Conservation (phyloP, 2,797 vertebrate genomes). For the Malurus leucopterus region DNA sequence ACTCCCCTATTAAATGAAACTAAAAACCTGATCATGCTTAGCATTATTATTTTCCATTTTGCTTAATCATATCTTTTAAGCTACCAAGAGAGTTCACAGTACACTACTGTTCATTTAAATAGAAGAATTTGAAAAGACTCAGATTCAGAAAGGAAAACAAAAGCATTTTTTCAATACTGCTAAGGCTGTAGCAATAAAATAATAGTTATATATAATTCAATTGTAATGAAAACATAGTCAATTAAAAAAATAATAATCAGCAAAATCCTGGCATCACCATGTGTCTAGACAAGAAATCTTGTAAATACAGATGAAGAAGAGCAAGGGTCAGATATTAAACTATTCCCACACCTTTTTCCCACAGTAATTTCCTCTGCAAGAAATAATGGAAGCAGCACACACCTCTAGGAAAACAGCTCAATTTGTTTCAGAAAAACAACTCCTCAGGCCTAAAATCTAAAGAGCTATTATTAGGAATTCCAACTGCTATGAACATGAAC, state of each 20-base stretch:
- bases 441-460: not conserved
- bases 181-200: not conserved
- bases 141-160: not conserved
- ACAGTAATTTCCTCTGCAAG: not conserved
- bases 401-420: not conserved
- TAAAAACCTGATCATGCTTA: not conserved
- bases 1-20: not conserved
- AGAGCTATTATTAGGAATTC: not conserved
- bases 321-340: not conserved
- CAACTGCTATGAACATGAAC: rapidly evolving
- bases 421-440: not conserved
- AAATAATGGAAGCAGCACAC: not conserved
- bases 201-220: not conserved
- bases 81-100: not conserved
- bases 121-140: not conserved
- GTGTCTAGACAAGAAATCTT: not conserved
- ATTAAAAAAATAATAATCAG: not conserved
- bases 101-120: not conserved
- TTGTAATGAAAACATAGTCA: not conserved
- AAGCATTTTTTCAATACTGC: not conserved
- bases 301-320: not conserved
- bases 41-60: not conserved
- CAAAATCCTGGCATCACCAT: not conserved
- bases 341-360: not conserved
- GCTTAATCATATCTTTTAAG: not conserved